These are phyloP conservation scores for Lycaena phlaeas DNA, from an alignment of 2,888 invertebrate species.

Conservation along the genomic window DNA sequence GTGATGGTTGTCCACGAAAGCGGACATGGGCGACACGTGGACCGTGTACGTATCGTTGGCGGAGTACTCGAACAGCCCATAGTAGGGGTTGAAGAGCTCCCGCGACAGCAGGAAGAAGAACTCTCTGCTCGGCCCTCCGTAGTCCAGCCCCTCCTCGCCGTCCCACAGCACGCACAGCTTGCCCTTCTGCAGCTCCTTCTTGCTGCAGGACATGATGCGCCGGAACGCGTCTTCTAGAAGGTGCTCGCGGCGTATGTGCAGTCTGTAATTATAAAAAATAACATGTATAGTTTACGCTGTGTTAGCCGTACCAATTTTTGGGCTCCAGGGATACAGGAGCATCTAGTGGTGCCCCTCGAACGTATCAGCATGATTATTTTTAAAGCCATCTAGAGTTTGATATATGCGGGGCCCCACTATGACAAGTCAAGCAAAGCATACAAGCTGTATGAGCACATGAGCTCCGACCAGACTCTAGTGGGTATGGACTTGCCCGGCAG, in stretches of 20 bases:
- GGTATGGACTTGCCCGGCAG: too few relatives aligned
- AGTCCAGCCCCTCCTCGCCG: constrained; percentile 97
- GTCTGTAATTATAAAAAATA: constrained; percentile 69
- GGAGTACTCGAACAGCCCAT: constrained; percentile 97
- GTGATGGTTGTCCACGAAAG: constrained; percentile 96
- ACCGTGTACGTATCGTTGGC: constrained; percentile 98
- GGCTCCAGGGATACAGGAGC: too few relatives aligned
- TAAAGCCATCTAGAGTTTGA: too few relatives aligned
- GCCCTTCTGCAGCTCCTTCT: constrained; percentile 95
- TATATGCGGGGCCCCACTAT: too few relatives aligned
- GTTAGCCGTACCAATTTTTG: too few relatives aligned
- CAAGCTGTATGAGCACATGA: too few relatives aligned
- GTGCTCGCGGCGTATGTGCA: constrained; percentile 94
- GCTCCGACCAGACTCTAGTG: too few relatives aligned
- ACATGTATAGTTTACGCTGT: too few relatives aligned
- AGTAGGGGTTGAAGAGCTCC: constrained; percentile 98
- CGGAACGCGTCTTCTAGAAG: constrained; percentile 96
- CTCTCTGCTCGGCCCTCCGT: constrained; percentile 97
- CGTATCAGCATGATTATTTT: too few relatives aligned
- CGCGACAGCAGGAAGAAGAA: constrained; percentile 98
- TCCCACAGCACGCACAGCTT: constrained; percentile 95
- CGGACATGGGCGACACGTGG: constrained; percentile 95
- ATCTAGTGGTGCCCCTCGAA: too few relatives aligned
- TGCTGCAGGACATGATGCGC: constrained; percentile 95
- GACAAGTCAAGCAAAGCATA: too few relatives aligned